Evolutionary conservation across 2,888 invertebrate species (phyloP).

Genomic region (Drosophila flavopinicola): DNA sequence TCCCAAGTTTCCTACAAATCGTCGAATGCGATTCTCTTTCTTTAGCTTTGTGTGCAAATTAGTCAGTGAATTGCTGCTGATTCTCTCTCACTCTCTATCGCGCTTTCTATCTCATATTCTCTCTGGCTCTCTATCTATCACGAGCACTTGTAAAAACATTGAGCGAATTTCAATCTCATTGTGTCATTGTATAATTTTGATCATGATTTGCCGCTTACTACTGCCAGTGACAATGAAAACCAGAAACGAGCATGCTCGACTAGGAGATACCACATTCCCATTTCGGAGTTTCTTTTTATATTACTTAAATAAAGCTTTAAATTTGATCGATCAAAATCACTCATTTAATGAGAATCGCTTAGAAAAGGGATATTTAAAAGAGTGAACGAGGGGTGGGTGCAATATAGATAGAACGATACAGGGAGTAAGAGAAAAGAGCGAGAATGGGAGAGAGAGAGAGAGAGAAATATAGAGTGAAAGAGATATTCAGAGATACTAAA

Average conservation of each 20-base stretch:
- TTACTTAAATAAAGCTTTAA: no score
- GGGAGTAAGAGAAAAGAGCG: no score
- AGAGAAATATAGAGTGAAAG: no score
- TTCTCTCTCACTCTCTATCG: background rate
- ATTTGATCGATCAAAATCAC: no score
- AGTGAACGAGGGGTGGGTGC: background rate
- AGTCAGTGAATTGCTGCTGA: slow-evolving; percentile 30
- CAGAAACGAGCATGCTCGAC: background rate
- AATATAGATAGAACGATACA: no score
- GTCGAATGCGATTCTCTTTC: slow-evolving; percentile 35
- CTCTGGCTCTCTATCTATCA: background rate
- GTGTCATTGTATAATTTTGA: slow-evolving; percentile 57
- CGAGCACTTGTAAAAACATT: no score
- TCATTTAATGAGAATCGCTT: background rate
- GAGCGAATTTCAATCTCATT: slow-evolving; percentile 19
- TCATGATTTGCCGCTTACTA: slow-evolving; percentile 60
- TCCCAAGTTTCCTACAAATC: slow-evolving; percentile 42
- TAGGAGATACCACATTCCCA: background rate
- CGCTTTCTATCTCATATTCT: no score
- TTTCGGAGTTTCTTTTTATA: no score
- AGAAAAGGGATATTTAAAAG: background rate
- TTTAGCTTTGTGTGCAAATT: slow-evolving; percentile 60
- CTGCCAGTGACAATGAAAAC: slow-evolving; percentile 51
- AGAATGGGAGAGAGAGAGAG: no score
- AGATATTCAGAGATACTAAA: no score